Conservation (phyloP, 2,113 vertebrate genomes). For the Phyllopteryx taeniolatus region DNA sequence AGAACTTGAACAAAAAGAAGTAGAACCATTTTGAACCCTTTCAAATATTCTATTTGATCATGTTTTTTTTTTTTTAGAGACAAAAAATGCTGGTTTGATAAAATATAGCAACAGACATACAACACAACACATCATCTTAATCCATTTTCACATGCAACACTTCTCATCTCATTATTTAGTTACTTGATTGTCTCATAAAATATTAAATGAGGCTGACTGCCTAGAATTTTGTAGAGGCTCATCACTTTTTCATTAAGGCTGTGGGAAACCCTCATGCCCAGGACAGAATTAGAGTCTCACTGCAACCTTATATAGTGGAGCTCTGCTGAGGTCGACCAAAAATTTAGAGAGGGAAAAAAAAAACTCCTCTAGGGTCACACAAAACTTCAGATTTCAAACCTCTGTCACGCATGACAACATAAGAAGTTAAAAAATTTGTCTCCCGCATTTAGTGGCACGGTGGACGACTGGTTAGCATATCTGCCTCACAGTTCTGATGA, state of each 20-base stretch:
- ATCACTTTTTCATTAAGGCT: slow-evolving; percentile 3
- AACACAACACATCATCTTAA: neutral
- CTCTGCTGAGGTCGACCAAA: neutral
- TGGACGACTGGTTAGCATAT: no score
- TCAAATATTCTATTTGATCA: neutral
- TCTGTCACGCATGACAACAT: neutral
- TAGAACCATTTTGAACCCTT: neutral
- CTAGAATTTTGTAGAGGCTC: neutral
- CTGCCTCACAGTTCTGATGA: no score
- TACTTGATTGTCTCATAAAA: neutral
- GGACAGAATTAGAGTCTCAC: neutral
- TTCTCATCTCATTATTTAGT: slow-evolving; percentile 2
- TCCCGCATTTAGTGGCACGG: no score
- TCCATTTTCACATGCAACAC: neutral
- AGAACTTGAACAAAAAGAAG: neutral
- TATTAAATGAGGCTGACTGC: neutral
- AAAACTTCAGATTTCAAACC: neutral
- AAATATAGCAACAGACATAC: neutral
- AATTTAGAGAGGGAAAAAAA: neutral
- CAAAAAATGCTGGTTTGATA: neutral
- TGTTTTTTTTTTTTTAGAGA: neutral
- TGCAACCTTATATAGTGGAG: neutral
- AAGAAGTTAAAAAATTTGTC: neutral
- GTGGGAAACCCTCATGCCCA: neutral
- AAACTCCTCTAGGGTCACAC: neutral